phyloP scores from a whole-genome alignment of 2,113 vertebrate species.

The Isichthys henryi region DNA sequence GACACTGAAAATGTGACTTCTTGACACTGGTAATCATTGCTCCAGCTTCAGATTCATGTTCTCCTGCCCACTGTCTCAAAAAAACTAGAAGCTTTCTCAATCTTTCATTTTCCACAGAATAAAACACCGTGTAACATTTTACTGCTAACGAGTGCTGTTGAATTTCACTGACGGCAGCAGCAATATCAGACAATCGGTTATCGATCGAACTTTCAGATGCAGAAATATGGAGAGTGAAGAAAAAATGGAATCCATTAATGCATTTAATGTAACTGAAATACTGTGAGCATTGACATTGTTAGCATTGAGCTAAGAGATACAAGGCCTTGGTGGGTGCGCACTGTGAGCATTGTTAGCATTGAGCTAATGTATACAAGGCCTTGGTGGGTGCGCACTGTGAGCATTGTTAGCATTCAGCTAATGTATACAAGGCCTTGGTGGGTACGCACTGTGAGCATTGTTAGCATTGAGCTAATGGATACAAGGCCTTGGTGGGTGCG shows the following conservation, averaged over 20 bases:
- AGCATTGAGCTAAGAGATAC: too few relatives aligned
- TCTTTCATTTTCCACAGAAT: too few relatives aligned
- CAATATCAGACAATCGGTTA: neutral
- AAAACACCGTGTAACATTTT: neutral
- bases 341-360: too few relatives aligned
- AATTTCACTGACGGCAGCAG: neutral
- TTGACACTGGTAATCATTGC: conserved; percentile 43
- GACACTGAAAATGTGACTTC: conserved; percentile 54
- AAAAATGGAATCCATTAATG: neutral
- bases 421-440: too few relatives aligned
- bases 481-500: too few relatives aligned
- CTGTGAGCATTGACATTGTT: neutral
- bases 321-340: too few relatives aligned
- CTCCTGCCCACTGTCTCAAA: neutral
- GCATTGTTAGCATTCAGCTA: too few relatives aligned
- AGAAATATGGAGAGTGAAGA: neutral
- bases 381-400: too few relatives aligned
- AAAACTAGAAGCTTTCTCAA: neutral
- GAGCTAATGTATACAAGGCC: too few relatives aligned
- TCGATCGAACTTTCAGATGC: neutral
- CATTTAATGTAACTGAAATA: neutral
- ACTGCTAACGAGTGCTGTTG: neutral
- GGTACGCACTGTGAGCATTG: too few relatives aligned
- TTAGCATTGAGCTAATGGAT: too few relatives aligned
- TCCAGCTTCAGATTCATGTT: conserved; percentile 13